Evolutionary conservation across 2,113 vertebrate genomes (phyloP).

Genomic region (Gymnogyps californianus): DNA sequence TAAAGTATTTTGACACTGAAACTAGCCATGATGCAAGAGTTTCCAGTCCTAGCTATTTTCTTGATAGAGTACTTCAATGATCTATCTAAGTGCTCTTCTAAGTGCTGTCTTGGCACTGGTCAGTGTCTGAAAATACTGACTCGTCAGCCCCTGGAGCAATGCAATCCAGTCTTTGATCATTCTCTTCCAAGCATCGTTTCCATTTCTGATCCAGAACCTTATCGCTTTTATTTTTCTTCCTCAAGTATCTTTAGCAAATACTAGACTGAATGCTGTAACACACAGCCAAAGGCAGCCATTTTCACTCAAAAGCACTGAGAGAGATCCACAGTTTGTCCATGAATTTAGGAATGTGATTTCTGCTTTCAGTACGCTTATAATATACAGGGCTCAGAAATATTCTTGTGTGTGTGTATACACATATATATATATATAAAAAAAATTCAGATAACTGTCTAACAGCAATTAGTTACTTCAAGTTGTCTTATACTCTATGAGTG

Average conservation of each 20-base stretch:
- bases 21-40: neutral
- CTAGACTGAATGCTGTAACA: rapidly evolving
- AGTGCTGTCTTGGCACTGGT: neutral
- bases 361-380: neutral
- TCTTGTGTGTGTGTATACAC: rapidly evolving
- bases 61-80: neutral
- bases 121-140: neutral
- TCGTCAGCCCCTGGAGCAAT: neutral
- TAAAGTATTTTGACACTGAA: neutral
- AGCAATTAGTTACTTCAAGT: neutral
- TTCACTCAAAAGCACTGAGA: neutral
- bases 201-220: neutral
- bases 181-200: neutral
- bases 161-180: neutral
- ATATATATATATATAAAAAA: neutral
- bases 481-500: neutral
- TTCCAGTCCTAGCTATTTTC: neutral
- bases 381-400: neutral
- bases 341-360: rapidly evolving
- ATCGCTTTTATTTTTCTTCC: neutral
- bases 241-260: neutral
- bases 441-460: neutral
- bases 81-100: neutral
- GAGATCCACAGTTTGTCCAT: rapidly evolving
- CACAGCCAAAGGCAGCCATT: neutral